phyloP scores from a whole-genome alignment of 2,888 invertebrate genomes.

The Megaustenia siamemsis region DNA sequence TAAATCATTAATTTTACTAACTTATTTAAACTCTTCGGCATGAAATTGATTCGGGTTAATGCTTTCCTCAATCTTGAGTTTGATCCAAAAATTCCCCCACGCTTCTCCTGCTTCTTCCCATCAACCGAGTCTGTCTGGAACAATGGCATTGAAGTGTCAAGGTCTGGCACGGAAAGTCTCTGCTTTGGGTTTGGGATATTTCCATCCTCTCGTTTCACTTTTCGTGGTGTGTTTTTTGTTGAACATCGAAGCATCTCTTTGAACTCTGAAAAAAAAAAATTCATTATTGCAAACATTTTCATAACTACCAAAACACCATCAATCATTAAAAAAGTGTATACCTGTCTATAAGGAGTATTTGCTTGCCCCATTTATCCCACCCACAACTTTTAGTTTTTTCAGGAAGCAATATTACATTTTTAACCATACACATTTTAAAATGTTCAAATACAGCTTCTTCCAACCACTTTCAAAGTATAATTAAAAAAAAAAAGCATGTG shows the following conservation, averaged over 20 bases:
- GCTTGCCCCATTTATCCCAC: too few species aligned
- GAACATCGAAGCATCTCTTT: constrained; percentile 88
- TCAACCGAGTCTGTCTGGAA: constrained; percentile 41
- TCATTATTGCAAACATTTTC: not conserved
- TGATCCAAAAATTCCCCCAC: constrained; percentile 87
- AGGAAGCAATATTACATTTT: too few species aligned
- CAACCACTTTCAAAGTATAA: too few species aligned
- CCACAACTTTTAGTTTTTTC: too few species aligned
- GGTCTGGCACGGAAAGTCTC: constrained; percentile 86
- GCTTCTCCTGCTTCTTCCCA: constrained; percentile 80
- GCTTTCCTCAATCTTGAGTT: constrained; percentile 92
- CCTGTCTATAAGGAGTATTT: too few species aligned
- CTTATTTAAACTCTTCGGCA: constrained; percentile 75
- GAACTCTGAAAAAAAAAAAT: constrained; percentile 81
- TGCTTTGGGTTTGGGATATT: constrained; percentile 83
- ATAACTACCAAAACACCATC: not conserved
- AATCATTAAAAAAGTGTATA: not conserved
- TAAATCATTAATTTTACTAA: too few species aligned
- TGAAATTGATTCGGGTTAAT: constrained; percentile 89
- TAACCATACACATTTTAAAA: too few species aligned
- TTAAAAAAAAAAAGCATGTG: too few species aligned
- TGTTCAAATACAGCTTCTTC: too few species aligned
- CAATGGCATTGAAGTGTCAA: constrained; percentile 82
- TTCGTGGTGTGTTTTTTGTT: constrained; percentile 86
- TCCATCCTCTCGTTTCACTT: constrained; percentile 86